These are phyloP conservation scores for Heliconius congener DNA, from an alignment of 1,140 invertebrate species.

Conservation along the genomic window DNA sequence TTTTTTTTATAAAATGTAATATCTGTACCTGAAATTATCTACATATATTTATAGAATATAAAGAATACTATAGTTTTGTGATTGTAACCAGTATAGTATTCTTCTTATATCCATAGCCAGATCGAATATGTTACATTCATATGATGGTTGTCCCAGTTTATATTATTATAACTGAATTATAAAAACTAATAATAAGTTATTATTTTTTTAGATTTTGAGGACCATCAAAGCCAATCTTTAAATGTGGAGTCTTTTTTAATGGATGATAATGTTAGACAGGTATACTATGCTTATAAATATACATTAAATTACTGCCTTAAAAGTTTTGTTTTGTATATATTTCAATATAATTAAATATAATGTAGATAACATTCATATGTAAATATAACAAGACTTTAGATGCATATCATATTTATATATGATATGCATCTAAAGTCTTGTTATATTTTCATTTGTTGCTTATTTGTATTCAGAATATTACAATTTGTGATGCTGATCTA, in stretches of 20 bases:
- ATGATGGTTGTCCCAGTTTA: neutral
- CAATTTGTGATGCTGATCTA: slow-evolving; percentile 33
- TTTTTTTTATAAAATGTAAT: too few relatives aligned
- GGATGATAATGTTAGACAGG: slow-evolving; percentile 42
- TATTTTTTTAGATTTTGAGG: slow-evolving; percentile 45
- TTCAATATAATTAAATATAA: neutral
- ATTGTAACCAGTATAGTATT: too few relatives aligned
- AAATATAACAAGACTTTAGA: too few relatives aligned
- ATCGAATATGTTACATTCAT: too few relatives aligned
- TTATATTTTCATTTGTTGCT: slow-evolving; percentile 12
- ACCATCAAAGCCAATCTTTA: slow-evolving; percentile 40
- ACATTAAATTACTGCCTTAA: neutral
- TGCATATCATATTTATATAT: too few relatives aligned
- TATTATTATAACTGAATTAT: slow-evolving; percentile 1
- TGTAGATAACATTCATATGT: too few relatives aligned
- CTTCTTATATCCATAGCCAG: too few relatives aligned
- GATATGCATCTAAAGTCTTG: neutral
- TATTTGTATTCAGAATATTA: slow-evolving; percentile 38
- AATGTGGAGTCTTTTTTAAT: slow-evolving; percentile 60
- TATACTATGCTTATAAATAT: slow-evolving; percentile 29
- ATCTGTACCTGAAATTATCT: too few relatives aligned
- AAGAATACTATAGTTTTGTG: too few relatives aligned
- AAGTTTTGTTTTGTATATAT: too few relatives aligned
- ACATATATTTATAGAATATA: too few relatives aligned
- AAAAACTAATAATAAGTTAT: neutral